Evolutionary conservation across 2,113 vertebrate species (phyloP).

Genomic region (Ictalurus punctatus): DNA sequence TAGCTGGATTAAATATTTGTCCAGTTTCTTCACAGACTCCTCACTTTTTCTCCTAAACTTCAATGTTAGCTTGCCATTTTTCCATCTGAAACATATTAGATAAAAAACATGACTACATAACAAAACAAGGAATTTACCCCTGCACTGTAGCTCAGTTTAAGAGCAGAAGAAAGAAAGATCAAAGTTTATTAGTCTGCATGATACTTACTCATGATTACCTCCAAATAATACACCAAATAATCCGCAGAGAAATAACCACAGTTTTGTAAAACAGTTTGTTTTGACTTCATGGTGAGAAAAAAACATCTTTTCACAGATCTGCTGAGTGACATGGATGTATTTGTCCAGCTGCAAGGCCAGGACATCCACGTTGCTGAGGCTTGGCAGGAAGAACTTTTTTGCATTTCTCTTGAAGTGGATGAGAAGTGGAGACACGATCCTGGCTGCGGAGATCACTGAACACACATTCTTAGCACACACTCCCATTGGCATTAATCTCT

Average conservation of each 20-base stretch:
- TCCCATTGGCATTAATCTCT: constrained; percentile 52
- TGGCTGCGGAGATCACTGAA: constrained; percentile 53
- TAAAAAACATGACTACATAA: background rate
- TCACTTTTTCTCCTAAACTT: constrained; percentile 18
- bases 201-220: too few relatives aligned
- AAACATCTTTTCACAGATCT: constrained; percentile 57
- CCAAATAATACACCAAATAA: too few relatives aligned
- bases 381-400: constrained; percentile 61
- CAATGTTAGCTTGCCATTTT: background rate
- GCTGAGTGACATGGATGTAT: constrained; percentile 59
- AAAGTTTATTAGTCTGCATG: too few relatives aligned
- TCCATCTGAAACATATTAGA: constrained; percentile 18
- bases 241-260: too few relatives aligned
- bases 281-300: too few relatives aligned
- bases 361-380: constrained; percentile 61
- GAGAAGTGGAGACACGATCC: constrained; percentile 58
- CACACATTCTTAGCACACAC: too few relatives aligned
- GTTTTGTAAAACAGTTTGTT: too few relatives aligned
- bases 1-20: constrained; percentile 47
- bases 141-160: too few relatives aligned
- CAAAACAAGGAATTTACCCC: too few relatives aligned
- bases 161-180: too few relatives aligned
- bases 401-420: constrained; percentile 66
- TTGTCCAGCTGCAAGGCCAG: constrained; percentile 63
- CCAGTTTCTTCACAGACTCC: constrained; percentile 46